Conservation (phyloP, 2,797 vertebrate genomes). For the Ambastaia sidthimunki region DNA sequence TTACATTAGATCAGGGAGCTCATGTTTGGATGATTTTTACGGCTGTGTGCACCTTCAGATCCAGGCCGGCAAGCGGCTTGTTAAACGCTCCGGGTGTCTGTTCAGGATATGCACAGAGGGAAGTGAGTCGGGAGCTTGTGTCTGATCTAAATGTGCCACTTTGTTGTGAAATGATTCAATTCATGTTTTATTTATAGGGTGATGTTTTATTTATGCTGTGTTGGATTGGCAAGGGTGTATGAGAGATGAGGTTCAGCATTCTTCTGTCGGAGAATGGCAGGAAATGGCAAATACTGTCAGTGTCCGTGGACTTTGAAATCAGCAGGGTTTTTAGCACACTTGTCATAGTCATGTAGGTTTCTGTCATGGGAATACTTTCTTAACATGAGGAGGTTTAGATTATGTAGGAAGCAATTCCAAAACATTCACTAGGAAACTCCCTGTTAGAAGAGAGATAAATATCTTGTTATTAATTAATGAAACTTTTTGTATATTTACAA, state of each 20-base stretch:
- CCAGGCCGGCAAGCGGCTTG: not conserved
- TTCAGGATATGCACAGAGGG: slow-evolving; percentile 6
- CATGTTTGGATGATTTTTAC: slow-evolving; percentile 19
- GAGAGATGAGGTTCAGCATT: not conserved
- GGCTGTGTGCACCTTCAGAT: slow-evolving; percentile 33
- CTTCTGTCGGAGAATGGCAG: slow-evolving; percentile 53
- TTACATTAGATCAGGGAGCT: slow-evolving; percentile 32
- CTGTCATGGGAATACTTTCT: slow-evolving; percentile 12
- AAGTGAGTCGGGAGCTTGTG: slow-evolving; percentile 32
- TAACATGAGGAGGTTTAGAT: not conserved
- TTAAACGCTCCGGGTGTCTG: slow-evolving; percentile 42
- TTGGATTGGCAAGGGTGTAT: slow-evolving; percentile 56
- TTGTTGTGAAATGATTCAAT: slow-evolving; percentile 52
- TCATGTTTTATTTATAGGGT: slow-evolving; percentile 70
- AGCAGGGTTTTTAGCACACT: slow-evolving; percentile 5
- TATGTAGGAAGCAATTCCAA: not conserved
- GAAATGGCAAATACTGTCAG: slow-evolving; percentile 33
- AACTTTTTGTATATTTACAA: too few relatives aligned
- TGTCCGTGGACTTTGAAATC: slow-evolving; percentile 17
- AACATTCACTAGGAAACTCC: not conserved
- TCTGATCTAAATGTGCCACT: slow-evolving; percentile 56
- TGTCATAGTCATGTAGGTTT: slow-evolving; percentile 15
- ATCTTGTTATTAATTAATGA: too few relatives aligned
- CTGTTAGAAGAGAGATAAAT: not conserved
- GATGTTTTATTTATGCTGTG: slow-evolving; percentile 57